Evolutionary conservation across 1,140 invertebrate species (phyloP).

Genomic region (Drosophila auraria): DNA sequence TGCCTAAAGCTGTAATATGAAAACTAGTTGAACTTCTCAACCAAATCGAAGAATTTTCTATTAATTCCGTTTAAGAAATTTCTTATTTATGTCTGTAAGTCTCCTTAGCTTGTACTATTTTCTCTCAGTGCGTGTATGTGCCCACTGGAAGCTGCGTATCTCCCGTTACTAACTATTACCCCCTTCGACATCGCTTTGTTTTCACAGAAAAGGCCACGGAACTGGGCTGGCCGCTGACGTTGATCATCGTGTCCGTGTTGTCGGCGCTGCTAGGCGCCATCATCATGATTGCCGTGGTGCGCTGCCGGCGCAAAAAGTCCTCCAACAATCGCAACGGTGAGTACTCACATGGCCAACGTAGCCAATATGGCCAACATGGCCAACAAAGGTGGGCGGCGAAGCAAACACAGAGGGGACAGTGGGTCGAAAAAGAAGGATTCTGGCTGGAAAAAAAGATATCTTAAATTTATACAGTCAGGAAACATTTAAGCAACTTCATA

Average conservation of each 20-base stretch:
- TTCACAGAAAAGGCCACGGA: slow-evolving; percentile 85
- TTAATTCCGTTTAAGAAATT: too few species aligned
- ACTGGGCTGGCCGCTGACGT: slow-evolving; percentile 86
- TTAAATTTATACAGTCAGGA: neutral
- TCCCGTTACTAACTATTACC: slow-evolving; percentile 33
- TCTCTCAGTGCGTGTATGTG: neutral
- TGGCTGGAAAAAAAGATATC: too few species aligned
- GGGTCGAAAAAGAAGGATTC: neutral
- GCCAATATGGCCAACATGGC: slow-evolving; percentile 27
- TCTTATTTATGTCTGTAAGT: too few species aligned
- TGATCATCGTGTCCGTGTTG: slow-evolving; percentile 86
- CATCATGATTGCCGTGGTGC: slow-evolving; percentile 86
- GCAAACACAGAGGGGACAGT: slow-evolving; percentile 33
- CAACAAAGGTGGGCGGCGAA: slow-evolving; percentile 32
- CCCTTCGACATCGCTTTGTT: neutral
- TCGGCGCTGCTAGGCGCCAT: slow-evolving; percentile 86
- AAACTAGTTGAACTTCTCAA: too few species aligned
- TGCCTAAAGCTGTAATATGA: too few species aligned
- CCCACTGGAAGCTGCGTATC: slow-evolving; percentile 8
- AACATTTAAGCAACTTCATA: neutral
- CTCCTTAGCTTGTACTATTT: neutral
- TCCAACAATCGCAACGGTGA: slow-evolving; percentile 84
- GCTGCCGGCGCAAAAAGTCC: slow-evolving; percentile 85
- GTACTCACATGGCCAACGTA: slow-evolving; percentile 39
- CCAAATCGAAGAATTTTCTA: too few species aligned